phyloP scores from a whole-genome alignment of 2,797 vertebrate species.

The Xenentodon cancila region DNA sequence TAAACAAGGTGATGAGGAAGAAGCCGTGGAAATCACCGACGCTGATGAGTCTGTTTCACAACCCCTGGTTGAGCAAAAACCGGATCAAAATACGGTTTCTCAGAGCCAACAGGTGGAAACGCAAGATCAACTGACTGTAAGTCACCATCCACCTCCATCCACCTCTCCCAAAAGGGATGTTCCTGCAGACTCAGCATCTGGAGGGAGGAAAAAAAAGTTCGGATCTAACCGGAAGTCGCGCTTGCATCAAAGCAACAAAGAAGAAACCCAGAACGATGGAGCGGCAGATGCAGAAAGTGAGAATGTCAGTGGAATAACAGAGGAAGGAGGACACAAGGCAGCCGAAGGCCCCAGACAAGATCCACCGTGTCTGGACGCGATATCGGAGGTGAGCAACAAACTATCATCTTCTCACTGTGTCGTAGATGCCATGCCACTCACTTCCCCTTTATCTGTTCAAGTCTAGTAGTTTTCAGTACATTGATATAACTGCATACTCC shows the following conservation, averaged over 20 bases:
- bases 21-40: conserved; percentile 31
- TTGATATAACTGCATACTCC: no score
- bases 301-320: background rate
- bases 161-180: conserved; percentile 19
- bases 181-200: conserved; percentile 34
- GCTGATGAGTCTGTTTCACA: conserved; percentile 7
- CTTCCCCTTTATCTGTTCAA: no score
- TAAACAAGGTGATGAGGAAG: conserved; percentile 23
- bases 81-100: conserved; percentile 31
- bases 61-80: conserved; percentile 9
- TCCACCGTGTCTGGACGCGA: conserved; percentile 7
- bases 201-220: conserved; percentile 68
- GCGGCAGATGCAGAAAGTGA: conserved; percentile 1
- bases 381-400: conserved; percentile 51
- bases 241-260: conserved; percentile 23
- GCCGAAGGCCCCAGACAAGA: conserved; percentile 13
- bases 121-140: conserved; percentile 17
- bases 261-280: conserved; percentile 23
- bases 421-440: no score
- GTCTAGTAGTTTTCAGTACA: no score
- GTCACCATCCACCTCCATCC: conserved; percentile 2
- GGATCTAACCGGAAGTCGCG: conserved; percentile 62
- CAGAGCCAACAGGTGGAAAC: conserved; percentile 1
- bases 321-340: conserved; percentile 48
- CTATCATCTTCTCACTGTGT: no score